These are phyloP conservation scores for Phthorimaea operculella DNA, from an alignment of 1,140 invertebrate genomes.

Conservation along the genomic window DNA sequence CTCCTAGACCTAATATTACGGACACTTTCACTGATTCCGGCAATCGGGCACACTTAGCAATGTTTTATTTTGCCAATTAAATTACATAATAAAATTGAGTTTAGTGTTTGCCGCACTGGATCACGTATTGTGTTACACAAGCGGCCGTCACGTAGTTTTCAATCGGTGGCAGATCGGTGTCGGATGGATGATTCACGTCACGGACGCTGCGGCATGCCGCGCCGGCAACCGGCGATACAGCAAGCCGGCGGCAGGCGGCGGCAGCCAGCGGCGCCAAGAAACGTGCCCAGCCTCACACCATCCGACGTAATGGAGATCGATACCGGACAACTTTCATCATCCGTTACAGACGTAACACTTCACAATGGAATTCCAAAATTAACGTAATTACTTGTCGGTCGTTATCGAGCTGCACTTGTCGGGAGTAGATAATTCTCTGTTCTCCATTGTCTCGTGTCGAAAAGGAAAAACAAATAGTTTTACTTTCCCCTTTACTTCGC, in stretches of 20 bases:
- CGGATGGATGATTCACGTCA: conserved; percentile 37
- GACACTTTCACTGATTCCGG: conserved; percentile 51
- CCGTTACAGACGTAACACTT: conserved; percentile 32
- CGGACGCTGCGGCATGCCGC: conserved; percentile 17
- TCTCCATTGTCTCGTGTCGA: conserved; percentile 29
- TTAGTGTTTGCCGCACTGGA: conserved; percentile 42
- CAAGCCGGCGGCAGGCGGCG: conserved; percentile 1
- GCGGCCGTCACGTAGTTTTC: conserved; percentile 51
- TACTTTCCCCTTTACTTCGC: conserved; percentile 62
- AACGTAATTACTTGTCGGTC: conserved; percentile 27
- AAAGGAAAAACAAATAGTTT: conserved; percentile 60
- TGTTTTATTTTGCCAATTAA: conserved; percentile 59
- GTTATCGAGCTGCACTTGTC: conserved; percentile 11
- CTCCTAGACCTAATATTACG: conserved; percentile 7
- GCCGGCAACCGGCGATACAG: not conserved
- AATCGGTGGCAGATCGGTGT: conserved; percentile 25
- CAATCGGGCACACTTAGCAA: conserved; percentile 23
- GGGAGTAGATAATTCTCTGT: conserved; percentile 22
- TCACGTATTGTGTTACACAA: conserved; percentile 60
- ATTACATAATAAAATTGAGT: conserved; percentile 51
- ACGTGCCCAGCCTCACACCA: not conserved
- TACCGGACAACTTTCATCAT: conserved; percentile 49
- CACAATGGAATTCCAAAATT: conserved; percentile 36
- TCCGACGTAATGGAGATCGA: conserved; percentile 32
- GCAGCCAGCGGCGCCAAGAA: not conserved